Percentiles rank a stretch among this genome's conserved stretches.
Evolutionary conservation across 2,888 invertebrate genomes (phyloP).

Genomic region (Cheilosia scutellata): DNA sequence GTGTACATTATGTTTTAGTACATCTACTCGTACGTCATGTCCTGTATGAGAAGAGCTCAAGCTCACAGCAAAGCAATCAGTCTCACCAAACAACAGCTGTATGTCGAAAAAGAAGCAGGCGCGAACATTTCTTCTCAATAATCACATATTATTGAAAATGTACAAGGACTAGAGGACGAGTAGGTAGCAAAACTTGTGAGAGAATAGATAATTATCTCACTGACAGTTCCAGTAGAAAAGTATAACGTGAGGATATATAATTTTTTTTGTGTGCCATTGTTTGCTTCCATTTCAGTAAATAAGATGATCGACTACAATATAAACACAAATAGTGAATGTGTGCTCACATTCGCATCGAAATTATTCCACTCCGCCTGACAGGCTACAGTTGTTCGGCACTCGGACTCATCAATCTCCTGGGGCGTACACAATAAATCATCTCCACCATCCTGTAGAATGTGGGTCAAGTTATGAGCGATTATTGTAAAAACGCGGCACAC

Average conservation of each 20-base stretch:
- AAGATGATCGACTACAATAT: constrained; percentile 39
- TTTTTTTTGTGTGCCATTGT: constrained; percentile 15
- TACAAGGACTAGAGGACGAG: not conserved
- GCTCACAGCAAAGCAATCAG: constrained; percentile 11
- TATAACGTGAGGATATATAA: not conserved
- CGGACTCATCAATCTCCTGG: constrained; percentile 52
- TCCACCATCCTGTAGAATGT: constrained; percentile 17
- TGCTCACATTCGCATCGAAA: constrained; percentile 33
- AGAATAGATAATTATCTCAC: constrained; percentile 18
- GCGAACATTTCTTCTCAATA: constrained; percentile 11
- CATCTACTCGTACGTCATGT: constrained; percentile 16
- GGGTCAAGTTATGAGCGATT: constrained; percentile 59
- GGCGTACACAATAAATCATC: constrained; percentile 56
- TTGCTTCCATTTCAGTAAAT: constrained; percentile 18
- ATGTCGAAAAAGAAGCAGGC: constrained; percentile 17
- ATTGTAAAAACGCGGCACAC: constrained; percentile 14
- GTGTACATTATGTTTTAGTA: not conserved
- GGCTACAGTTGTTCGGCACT: constrained; percentile 17
- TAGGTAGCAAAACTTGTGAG: not conserved
- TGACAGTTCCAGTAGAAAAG: not conserved
- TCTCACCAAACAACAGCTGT: constrained; percentile 25
- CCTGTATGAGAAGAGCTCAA: constrained; percentile 9
- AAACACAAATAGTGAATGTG: constrained; percentile 38
- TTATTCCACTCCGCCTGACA: constrained; percentile 38
- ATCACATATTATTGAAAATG: constrained; percentile 27